Conservation (phyloP, 2,797 vertebrate genomes). For the Catharus ustulatus region DNA sequence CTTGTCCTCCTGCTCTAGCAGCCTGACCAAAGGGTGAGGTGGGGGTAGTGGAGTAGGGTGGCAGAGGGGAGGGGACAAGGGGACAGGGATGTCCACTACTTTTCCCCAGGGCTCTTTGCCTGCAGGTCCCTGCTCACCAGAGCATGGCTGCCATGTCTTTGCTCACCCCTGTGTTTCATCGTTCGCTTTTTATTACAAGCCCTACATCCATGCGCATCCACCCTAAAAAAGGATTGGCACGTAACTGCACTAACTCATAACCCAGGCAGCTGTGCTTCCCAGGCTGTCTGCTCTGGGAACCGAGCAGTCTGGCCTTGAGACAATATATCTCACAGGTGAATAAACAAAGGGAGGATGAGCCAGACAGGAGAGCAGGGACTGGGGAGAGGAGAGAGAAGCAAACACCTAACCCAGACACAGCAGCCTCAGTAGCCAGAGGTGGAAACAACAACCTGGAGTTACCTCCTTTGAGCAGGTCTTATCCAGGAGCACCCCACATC, state of each 20-base stretch:
- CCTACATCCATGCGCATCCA: background rate
- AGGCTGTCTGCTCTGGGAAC: background rate
- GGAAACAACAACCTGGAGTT: background rate
- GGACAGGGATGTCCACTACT: background rate
- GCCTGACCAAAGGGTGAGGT: background rate
- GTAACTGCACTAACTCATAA: background rate
- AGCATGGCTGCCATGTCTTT: background rate
- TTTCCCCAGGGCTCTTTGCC: background rate
- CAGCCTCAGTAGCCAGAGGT: background rate
- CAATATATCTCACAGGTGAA: slow-evolving; percentile 42
- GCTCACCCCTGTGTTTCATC: background rate
- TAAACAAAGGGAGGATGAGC: slow-evolving; percentile 45
- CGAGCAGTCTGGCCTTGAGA: background rate
- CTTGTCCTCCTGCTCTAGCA: background rate
- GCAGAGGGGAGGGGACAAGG: background rate
- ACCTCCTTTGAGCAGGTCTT: background rate
- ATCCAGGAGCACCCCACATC: background rate
- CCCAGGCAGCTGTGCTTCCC: background rate
- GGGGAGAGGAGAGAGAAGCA: background rate
- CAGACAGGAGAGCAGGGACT: background rate
- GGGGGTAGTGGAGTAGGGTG: background rate
- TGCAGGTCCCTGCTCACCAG: background rate
- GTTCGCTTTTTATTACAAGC: background rate
- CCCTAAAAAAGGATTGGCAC: background rate
- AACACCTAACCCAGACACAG: background rate